Conservation (phyloP, 2,888 invertebrate species). For the Yponomeuta plumbellus region DNA sequence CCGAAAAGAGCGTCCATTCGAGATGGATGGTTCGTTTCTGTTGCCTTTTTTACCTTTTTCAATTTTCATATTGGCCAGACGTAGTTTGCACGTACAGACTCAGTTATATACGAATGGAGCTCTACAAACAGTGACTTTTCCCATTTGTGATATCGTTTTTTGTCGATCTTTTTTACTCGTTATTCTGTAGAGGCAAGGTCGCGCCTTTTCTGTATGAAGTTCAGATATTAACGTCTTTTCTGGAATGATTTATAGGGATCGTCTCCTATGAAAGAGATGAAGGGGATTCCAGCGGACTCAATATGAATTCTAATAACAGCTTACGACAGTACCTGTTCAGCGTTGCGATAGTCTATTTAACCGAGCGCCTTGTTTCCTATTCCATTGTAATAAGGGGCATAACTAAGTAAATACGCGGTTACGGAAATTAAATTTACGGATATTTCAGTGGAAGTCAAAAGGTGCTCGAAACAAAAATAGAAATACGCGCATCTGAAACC, state of each 20-base stretch:
- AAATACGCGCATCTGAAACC: constrained; percentile 74
- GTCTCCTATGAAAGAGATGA: constrained; percentile 57
- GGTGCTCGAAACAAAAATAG: constrained; percentile 51
- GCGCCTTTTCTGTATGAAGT: constrained; percentile 48
- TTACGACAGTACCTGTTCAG: constrained; percentile 30
- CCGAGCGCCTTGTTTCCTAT: not conserved
- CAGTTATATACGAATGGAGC: constrained; percentile 16
- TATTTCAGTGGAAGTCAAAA: constrained; percentile 37
- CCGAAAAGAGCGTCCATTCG: constrained; percentile 64
- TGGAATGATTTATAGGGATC: constrained; percentile 61
- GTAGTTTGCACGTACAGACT: constrained; percentile 46
- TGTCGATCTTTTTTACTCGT: not conserved
- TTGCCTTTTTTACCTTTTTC: constrained; percentile 44
- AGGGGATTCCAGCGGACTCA: constrained; percentile 53
- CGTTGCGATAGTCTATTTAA: not conserved
- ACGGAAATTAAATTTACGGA: too few species aligned
- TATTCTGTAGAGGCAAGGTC: constrained; percentile 37
- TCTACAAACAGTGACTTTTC: not conserved
- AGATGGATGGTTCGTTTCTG: constrained; percentile 72
- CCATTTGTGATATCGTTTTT: not conserved
- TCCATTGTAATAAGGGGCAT: not conserved
- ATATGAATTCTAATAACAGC: constrained; percentile 63
- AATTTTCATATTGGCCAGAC: constrained; percentile 64
- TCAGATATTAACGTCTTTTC: constrained; percentile 57
- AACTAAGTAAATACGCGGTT: not conserved